phyloP scores from a whole-genome alignment of 2,888 invertebrate genomes.

The Drosophila cyrtoloma region DNA sequence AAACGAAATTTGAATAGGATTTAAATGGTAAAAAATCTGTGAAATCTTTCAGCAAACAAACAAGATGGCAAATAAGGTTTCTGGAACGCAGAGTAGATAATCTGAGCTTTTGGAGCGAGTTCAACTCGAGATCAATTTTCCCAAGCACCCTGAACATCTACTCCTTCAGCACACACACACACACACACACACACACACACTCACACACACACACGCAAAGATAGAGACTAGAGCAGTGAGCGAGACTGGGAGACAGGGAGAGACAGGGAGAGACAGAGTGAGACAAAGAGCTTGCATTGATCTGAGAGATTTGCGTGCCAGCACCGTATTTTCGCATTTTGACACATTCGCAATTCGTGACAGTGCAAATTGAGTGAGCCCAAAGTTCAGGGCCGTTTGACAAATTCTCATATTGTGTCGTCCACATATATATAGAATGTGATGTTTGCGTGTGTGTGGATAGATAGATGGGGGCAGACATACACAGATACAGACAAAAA shows the following conservation, averaged over 20 bases:
- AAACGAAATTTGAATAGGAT: slow-evolving; percentile 1
- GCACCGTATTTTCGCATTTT: slow-evolving; percentile 42
- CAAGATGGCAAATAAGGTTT: not conserved
- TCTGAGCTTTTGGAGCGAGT: not conserved
- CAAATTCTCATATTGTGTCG: slow-evolving; percentile 32
- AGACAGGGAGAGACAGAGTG: not conserved
- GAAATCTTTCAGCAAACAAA: not conserved
- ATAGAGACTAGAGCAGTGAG: not conserved
- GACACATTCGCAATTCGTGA: slow-evolving; percentile 69
- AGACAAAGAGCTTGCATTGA: slow-evolving; percentile 64
- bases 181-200: not conserved
- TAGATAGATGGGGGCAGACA: slow-evolving; percentile 16
- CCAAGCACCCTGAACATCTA: not conserved
- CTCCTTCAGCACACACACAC: not conserved
- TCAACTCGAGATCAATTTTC: slow-evolving; percentile 11
- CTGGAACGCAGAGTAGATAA: not conserved
- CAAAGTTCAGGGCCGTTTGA: slow-evolving; percentile 70
- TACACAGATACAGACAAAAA: not conserved
- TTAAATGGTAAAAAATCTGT: not conserved
- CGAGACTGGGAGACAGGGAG: not conserved
- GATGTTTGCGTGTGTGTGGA: not conserved
- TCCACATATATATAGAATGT: slow-evolving; percentile 12
- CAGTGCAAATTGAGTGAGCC: slow-evolving; percentile 72
- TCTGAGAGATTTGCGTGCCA: slow-evolving; percentile 42
- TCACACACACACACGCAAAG: not conserved